phyloP scores from a whole-genome alignment of 2,888 invertebrate species.

The Alviniconcha strummeri region DNA sequence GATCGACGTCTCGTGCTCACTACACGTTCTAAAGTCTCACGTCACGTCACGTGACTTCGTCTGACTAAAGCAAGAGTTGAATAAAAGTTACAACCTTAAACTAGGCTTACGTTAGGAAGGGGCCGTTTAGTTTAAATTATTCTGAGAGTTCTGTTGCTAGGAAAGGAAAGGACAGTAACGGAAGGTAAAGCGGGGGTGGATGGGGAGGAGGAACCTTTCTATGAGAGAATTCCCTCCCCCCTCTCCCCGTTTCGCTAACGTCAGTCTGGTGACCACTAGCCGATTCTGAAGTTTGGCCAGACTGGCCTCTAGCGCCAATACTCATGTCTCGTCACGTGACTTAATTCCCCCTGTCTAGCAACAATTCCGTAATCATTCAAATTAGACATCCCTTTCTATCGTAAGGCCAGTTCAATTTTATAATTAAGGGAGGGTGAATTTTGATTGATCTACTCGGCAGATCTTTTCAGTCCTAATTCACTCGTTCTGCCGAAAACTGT shows the following conservation, averaged over 20 bases:
- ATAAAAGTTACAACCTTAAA: neutral
- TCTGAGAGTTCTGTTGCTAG: neutral
- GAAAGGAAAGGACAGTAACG: neutral
- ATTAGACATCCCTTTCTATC: neutral
- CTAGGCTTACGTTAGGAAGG: neutral
- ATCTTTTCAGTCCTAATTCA: too few species aligned
- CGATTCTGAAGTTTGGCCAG: too few species aligned
- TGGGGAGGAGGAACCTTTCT: too few species aligned
- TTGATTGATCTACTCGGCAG: too few species aligned
- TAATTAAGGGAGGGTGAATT: neutral
- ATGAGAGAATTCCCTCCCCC: neutral
- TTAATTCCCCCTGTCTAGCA: too few species aligned
- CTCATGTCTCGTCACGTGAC: too few species aligned
- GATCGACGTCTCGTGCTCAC: neutral
- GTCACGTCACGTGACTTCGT: neutral
- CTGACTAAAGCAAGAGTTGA: conserved; percentile 6
- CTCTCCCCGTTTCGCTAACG: neutral
- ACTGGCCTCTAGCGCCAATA: too few species aligned
- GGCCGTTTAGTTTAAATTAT: neutral
- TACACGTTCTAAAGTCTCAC: neutral
- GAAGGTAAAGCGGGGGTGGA: too few species aligned
- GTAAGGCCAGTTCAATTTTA: conserved; percentile 2
- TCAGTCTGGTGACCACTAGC: neutral
- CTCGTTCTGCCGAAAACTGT: too few species aligned
- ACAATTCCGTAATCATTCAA: too few species aligned